Percentiles rank a stretch among this genome's conserved stretches.
These are phyloP conservation scores for Acleris cristana DNA, from an alignment of 2,888 invertebrate genomes.

Conservation along the genomic window DNA sequence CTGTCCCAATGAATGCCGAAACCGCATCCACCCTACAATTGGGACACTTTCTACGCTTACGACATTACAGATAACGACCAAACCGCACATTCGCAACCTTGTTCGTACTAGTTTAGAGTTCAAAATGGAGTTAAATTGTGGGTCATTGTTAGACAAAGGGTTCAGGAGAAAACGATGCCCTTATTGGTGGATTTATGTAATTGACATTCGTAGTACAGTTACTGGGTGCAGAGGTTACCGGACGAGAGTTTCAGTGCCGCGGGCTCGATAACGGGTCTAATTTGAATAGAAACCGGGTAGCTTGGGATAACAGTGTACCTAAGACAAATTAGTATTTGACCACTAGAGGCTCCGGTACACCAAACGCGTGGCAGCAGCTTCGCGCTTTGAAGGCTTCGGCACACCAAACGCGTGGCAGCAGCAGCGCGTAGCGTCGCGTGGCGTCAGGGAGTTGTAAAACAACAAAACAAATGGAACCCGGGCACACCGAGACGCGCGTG, in stretches of 20 bases:
- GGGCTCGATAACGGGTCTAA: no score
- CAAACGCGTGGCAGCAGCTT: no score
- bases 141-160: slow-evolving; percentile 57
- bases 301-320: no score
- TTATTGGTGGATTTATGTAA: slow-evolving; percentile 60
- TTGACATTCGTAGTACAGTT: slow-evolving; percentile 25
- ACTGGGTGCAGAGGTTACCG: slow-evolving; percentile 31
- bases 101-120: slow-evolving; percentile 52
- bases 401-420: no score
- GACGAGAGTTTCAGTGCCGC: not conserved
- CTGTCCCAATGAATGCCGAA: slow-evolving; percentile 38
- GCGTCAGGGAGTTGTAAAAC: no score
- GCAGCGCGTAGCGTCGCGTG: no score
- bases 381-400: no score
- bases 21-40: slow-evolving; percentile 54
- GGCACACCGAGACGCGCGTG: no score
- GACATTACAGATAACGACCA: slow-evolving; percentile 59
- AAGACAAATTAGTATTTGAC: no score
- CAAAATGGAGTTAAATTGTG: slow-evolving; percentile 40
- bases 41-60: slow-evolving; percentile 73
- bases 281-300: no score
- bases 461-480: no score
- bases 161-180: slow-evolving; percentile 67
- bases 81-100: slow-evolving; percentile 42
- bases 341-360: no score